phyloP scores from a whole-genome alignment of 2,888 invertebrate genomes.

The Xanthia togata region DNA sequence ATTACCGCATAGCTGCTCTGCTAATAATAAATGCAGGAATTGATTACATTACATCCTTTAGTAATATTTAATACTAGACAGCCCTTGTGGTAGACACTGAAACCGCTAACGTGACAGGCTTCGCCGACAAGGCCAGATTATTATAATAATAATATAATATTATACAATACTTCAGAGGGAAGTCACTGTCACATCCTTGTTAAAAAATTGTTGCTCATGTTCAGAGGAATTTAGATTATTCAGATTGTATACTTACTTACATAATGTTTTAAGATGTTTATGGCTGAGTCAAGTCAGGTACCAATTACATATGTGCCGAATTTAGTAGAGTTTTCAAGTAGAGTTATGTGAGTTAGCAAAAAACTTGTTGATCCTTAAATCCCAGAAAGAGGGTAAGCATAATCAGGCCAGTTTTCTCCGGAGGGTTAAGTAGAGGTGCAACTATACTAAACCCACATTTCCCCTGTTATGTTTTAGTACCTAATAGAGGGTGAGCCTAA shows the following conservation, averaged over 20 bases:
- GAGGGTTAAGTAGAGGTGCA: neutral
- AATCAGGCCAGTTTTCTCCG: neutral
- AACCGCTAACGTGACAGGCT: constrained; percentile 94
- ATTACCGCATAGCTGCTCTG: neutral
- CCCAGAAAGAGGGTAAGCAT: neutral
- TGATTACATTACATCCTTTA: constrained; percentile 34
- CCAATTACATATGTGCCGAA: neutral
- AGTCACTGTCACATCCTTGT: constrained; percentile 56
- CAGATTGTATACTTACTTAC: constrained; percentile 8
- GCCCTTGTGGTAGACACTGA: constrained; percentile 76
- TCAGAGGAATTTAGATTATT: constrained; percentile 46
- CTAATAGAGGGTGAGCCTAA: neutral
- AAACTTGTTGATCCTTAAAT: neutral
- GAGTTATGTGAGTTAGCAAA: neutral
- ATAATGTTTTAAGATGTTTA: constrained; percentile 25
- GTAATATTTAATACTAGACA: constrained; percentile 9
- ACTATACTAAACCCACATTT: neutral
- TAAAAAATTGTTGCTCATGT: constrained; percentile 52
- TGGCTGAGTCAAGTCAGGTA: neutral
- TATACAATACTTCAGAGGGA: constrained; percentile 44
- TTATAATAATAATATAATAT: constrained; percentile 42
- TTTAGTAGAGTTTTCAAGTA: neutral
- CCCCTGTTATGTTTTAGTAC: neutral
- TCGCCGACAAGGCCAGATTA: constrained; percentile 91
- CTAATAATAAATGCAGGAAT: constrained; percentile 20